phyloP scores from a whole-genome alignment of 2,797 vertebrate species.

The Serranus cabrilla region DNA sequence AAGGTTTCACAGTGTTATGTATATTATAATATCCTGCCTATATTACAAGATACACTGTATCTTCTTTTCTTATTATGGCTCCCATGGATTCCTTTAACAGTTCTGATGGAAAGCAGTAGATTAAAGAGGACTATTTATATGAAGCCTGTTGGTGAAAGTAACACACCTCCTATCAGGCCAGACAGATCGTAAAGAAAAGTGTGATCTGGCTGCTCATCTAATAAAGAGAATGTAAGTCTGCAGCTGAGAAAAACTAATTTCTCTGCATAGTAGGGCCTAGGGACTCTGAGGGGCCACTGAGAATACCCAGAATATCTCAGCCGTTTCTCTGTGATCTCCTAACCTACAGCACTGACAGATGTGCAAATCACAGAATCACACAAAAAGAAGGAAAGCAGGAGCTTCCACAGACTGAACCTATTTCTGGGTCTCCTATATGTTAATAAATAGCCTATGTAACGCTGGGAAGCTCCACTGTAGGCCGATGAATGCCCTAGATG shows the following conservation, averaged over 20 bases:
- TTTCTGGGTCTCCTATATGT: background rate
- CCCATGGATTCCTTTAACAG: background rate
- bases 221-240: conserved; percentile 21
- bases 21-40: background rate
- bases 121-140: background rate
- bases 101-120: background rate
- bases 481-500: background rate
- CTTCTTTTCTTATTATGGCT: background rate
- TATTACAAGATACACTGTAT: background rate
- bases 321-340: conserved; percentile 51
- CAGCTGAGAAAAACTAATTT: conserved; percentile 60
- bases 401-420: background rate
- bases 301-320: conserved; percentile 76
- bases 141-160: conserved; percentile 3
- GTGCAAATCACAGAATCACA: conserved; percentile 5
- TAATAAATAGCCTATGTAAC: background rate
- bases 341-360: conserved; percentile 36
- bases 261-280: conserved; percentile 62
- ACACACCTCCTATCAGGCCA: background rate
- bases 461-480: background rate
- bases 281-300: conserved; percentile 65
- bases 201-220: conserved; percentile 19
- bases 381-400: background rate
- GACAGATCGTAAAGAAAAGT: background rate
- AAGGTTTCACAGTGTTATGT: background rate